These are phyloP conservation scores for Ophioninae sp. DNA, from an alignment of 2,888 invertebrate species.

Conservation along the genomic window DNA sequence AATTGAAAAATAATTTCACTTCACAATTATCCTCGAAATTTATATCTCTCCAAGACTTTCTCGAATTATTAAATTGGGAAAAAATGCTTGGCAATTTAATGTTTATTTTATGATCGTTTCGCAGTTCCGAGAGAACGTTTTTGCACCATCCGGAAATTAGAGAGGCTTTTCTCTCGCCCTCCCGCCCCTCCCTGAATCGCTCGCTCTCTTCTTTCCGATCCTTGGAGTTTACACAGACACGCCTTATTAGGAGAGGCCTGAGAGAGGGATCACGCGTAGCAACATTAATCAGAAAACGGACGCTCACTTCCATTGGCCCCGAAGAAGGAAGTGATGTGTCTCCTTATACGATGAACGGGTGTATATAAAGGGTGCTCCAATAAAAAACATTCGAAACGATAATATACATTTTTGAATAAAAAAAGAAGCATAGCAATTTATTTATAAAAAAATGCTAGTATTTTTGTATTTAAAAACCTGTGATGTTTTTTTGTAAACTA, in stretches of 20 bases:
- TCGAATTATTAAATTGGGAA: neutral
- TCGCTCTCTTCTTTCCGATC: neutral
- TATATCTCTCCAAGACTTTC: neutral
- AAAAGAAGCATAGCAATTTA: too few relatives aligned
- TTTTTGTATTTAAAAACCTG: too few relatives aligned
- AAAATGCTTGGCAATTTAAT: neutral
- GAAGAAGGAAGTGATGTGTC: neutral
- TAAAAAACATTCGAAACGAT: too few relatives aligned
- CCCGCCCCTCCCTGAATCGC: neutral
- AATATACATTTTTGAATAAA: too few relatives aligned
- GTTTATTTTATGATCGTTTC: neutral
- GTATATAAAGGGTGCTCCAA: neutral
- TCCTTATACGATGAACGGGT: constrained; percentile 38
- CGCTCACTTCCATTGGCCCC: constrained; percentile 22
- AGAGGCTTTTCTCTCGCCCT: constrained; percentile 14
- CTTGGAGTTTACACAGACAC: constrained; percentile 34
- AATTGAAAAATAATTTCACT: neutral
- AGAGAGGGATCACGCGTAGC: constrained; percentile 43
- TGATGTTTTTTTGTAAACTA: too few relatives aligned
- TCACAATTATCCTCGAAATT: neutral
- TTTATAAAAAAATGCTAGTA: too few relatives aligned
- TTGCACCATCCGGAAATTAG: constrained; percentile 48
- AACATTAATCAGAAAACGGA: constrained; percentile 52
- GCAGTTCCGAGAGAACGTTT: constrained; percentile 5
- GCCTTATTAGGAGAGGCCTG: constrained; percentile 42